Conservation (phyloP, 2,888 invertebrate species). For the Malthinus seriepunctatus region DNA sequence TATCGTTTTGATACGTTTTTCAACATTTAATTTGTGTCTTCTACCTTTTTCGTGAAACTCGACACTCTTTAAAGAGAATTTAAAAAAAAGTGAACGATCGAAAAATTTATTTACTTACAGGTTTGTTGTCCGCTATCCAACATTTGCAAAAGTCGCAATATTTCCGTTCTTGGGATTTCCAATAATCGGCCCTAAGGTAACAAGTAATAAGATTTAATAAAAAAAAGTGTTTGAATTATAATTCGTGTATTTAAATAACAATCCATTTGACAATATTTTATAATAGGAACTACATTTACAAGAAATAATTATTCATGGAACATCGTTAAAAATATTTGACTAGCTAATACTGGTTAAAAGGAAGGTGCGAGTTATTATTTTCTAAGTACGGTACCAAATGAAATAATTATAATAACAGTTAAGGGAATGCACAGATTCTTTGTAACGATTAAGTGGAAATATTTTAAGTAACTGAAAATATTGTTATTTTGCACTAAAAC, state of each 20-base stretch:
- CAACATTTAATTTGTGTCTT: slow-evolving; percentile 89
- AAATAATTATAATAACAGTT: neutral
- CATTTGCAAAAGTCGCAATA: slow-evolving; percentile 98
- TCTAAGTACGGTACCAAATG: slow-evolving; percentile 2
- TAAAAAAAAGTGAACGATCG: too few relatives aligned
- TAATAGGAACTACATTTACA: slow-evolving; percentile 27
- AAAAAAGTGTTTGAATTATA: too few relatives aligned
- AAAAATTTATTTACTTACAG: slow-evolving; percentile 60
- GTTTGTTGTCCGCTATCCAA: slow-evolving; percentile 97
- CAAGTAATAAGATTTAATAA: neutral
- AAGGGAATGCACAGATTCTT: slow-evolving; percentile 5
- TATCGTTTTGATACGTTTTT: slow-evolving; percentile 81
- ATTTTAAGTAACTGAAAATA: too few relatives aligned
- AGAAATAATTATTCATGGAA: slow-evolving; percentile 21
- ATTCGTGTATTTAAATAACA: slow-evolving; percentile 26
- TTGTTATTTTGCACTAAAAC: too few relatives aligned
- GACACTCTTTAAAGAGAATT: slow-evolving; percentile 69
- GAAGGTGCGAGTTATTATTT: slow-evolving; percentile 23
- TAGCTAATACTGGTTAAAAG: slow-evolving; percentile 33
- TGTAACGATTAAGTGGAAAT: neutral
- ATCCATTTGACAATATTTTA: slow-evolving; percentile 29
- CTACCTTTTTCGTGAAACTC: slow-evolving; percentile 95
- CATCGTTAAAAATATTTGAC: slow-evolving; percentile 27
- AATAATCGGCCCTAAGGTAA: slow-evolving; percentile 83
- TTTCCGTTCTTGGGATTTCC: slow-evolving; percentile 95